Evolutionary conservation across 1,140 invertebrate genomes (phyloP), one percentile per base, ranked within the genome.

Genomic region (Dermatophagoides farinae): DNA sequence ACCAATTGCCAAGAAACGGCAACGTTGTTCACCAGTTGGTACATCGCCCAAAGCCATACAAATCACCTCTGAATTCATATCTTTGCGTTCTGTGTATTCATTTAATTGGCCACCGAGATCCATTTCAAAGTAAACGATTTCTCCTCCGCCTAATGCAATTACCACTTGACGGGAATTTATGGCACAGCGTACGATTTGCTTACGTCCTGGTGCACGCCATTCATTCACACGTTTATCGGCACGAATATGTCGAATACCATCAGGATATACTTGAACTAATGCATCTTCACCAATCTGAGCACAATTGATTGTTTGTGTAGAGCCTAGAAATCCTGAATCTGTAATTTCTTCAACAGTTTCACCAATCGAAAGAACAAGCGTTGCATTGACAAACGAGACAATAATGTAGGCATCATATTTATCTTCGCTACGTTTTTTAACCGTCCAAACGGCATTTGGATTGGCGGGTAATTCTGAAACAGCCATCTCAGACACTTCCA

Each of bases 281-380:
- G 92, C 91, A 77, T 98, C 92, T 70, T 93, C 91, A 61, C 93
- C 95, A 37, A 99, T 79, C 22, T 95, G 86, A 38, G 90, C 91
- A 75, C 95, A 98, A 55, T 87, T 88, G 0, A 99, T 74, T 0
- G 96, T 99, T 0, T 92, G 93, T 0, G 93, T 97, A 1, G 95
- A 98, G 62, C 95, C 95, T 54, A 98, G 76, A 71, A 99, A 99
- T 39, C 96, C 96, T 54, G 93, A 98, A 75, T 99, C 95, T 8
- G 93, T 95, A 1, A 97, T 95, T 85, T 99, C 96, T 74, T 99
- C 96, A 39, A 99, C 96, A 64, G 93, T 99, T 74, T 99, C 96
- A 64, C 96, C 96, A 72, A 99, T 99, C 64, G 90, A 96, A 65
- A 99, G 78, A 61, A 99, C 95, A 65, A 99, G 79, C 31, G 96